Base-by-base conservation (phyloP, 2,888 invertebrate genomes). In the Uropetala carovei region DNA sequence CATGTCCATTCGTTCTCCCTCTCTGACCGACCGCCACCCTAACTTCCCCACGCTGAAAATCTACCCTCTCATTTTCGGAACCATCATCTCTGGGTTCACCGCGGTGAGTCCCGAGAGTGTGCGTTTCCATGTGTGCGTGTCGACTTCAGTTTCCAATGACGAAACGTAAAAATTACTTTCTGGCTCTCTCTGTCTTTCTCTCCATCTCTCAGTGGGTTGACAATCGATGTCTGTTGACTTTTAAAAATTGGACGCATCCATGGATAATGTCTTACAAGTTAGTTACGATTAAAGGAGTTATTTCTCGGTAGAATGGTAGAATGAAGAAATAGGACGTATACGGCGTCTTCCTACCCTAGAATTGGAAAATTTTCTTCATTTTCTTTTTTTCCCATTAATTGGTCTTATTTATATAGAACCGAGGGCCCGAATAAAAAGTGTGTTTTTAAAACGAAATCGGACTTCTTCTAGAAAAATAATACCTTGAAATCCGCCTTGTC, bases 221-320 rank as follows among this genome's bases (percentile, higher is more conserved):
- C 89, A 89, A 89, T 89, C 60, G 30, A 68, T 64, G 89, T 86
- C 86, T 89, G 89, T 89, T 89, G 89, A 89, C 89, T 89, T 43
- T 89, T 43, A 43, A 89, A 89, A 89, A 89, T 89, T 89, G 89
- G 89, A 64, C 43, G 60, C 86, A 86, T 64, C 60, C 86, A 60
- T 18, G 89, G 64, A 27, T 22, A n/a, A 64, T 30, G 7, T 60
- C 64, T 64, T n/a, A n/a, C n/a, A n/a, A n/a, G n/a, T n/a, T 43
- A 68, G 60, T 89, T 89, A 89, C 60, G 89, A 89, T 68, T 89
- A 89, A 89, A 89, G 89, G n/a, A 68, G 64, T 89, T 89, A 89
- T 89, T 89, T 89, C 68, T 64, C 64, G 89, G 43, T 64, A n/a
- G 60, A 89, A 43, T 43, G 43, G 43, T n/a, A n/a, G 43, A 43